Conservation (phyloP, 2,888 invertebrate species). For the Apamea sordens region DNA sequence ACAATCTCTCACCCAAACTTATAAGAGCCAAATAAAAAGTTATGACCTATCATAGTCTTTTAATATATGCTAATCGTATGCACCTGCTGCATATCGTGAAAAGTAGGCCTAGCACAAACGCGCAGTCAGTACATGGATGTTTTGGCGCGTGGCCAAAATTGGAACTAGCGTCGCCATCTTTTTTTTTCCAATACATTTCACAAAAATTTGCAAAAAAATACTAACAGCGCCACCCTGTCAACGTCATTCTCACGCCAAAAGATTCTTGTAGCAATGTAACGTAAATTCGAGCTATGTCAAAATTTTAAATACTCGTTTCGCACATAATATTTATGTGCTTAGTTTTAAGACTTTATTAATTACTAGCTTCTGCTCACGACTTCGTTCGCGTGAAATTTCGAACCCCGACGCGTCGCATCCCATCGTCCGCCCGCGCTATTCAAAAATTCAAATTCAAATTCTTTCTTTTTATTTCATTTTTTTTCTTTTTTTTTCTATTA, state of each 20-base stretch:
- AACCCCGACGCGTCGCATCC: too few relatives aligned
- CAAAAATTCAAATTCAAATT: too few relatives aligned
- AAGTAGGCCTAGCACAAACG: conserved; percentile 9
- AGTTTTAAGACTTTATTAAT: background rate
- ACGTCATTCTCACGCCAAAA: background rate
- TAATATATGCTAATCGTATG: conserved; percentile 76
- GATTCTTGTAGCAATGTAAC: too few relatives aligned
- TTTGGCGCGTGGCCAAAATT: background rate
- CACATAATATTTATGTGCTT: too few relatives aligned
- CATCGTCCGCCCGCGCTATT: too few relatives aligned
- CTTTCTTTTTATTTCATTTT: too few relatives aligned
- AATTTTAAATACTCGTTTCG: background rate
- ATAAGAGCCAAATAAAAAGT: conserved; percentile 59
- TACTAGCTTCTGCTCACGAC: background rate
- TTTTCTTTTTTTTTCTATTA: too few relatives aligned
- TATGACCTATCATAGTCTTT: conserved; percentile 61
- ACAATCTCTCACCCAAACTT: conserved; percentile 32
- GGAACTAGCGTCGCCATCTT: background rate
- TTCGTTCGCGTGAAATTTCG: too few relatives aligned
- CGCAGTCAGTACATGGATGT: background rate
- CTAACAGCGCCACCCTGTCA: background rate
- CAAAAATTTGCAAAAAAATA: background rate
- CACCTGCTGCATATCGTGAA: conserved; percentile 65
- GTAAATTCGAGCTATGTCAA: background rate
- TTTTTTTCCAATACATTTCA: background rate